phyloP scores from a whole-genome alignment of 2,888 invertebrate species.

The Troilus luridus region DNA sequence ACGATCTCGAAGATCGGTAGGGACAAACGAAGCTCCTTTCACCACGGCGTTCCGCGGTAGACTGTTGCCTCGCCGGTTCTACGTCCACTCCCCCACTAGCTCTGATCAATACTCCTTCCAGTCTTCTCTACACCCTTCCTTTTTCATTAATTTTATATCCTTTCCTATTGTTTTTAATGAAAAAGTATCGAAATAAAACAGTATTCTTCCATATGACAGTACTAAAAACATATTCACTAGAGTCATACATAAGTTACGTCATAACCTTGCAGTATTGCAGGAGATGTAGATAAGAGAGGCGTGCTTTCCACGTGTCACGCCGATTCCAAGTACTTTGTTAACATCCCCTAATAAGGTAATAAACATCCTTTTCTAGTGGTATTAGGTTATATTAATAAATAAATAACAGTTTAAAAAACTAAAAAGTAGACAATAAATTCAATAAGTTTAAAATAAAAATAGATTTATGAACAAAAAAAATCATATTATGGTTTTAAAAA shows the following conservation, averaged over 20 bases:
- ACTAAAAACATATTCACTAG: neutral
- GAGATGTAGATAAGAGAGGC: neutral
- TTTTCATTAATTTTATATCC: neutral
- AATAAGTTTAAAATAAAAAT: no score
- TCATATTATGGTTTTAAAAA: no score
- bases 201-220: neutral
- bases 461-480: no score
- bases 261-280: neutral
- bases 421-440: no score
- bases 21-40: neutral
- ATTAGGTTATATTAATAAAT: no score
- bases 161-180: neutral
- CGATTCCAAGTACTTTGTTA: neutral
- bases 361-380: neutral
- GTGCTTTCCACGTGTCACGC: constrained; percentile 40
- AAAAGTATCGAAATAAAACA: neutral
- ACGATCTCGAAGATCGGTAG: neutral
- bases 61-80: neutral
- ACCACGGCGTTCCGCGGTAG: neutral
- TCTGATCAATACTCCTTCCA: constrained; percentile 40
- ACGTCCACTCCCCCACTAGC: neutral
- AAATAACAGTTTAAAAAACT: no score
- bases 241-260: neutral
- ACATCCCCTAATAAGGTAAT: neutral
- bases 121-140: neutral